Evolutionary conservation across 2,113 vertebrate genomes (phyloP).

Genomic region (Columba livia): DNA sequence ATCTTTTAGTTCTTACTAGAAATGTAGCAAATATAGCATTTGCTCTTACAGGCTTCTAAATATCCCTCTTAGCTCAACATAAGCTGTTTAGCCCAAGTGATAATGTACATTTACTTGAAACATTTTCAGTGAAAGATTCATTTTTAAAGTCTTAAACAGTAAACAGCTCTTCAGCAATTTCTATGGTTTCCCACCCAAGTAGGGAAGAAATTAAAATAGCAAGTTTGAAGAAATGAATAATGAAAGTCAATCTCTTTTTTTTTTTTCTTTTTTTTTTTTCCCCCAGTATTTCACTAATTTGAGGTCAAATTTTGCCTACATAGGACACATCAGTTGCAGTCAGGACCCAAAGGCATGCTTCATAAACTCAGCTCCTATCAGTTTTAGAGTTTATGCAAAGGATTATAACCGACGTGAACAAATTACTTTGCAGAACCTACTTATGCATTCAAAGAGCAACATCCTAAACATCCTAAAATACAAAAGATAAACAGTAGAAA

Average conservation of each 20-base stretch:
- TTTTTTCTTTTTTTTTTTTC: background rate
- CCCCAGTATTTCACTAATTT: background rate
- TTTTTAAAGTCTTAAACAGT: background rate
- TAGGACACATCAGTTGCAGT: background rate
- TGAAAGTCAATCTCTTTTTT: background rate
- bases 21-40: background rate
- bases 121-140: background rate
- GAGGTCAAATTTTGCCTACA: conserved; percentile 31
- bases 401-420: conserved; percentile 38
- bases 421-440: conserved; percentile 41
- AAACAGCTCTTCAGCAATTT: conserved; percentile 1
- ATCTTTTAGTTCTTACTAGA: background rate
- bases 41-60: background rate
- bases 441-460: conserved; percentile 48
- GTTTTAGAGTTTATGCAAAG: conserved; percentile 27
- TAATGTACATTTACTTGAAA: background rate
- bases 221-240: conserved; percentile 5
- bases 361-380: conserved; percentile 11
- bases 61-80: background rate
- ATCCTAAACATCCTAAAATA: conserved; percentile 3
- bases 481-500: conserved; percentile 52
- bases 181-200: background rate
- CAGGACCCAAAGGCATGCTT: conserved; percentile 10
- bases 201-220: background rate
- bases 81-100: background rate